These are phyloP conservation scores for Diplodus puntazzo DNA, from an alignment of 2,797 vertebrate species.

Conservation along the genomic window DNA sequence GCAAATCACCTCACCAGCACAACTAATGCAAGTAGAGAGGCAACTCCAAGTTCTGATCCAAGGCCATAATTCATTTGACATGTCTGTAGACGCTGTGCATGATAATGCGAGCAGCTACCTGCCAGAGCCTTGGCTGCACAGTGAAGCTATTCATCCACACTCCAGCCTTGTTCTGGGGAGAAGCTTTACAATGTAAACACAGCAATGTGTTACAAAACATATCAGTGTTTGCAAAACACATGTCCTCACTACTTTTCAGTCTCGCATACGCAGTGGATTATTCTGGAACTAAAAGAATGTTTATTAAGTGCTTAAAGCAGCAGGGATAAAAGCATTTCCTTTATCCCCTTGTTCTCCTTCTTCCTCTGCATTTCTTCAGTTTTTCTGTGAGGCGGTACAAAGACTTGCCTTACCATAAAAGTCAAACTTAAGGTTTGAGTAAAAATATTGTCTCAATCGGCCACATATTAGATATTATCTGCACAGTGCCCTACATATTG, in stretches of 20 bases:
- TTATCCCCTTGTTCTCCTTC: not conserved
- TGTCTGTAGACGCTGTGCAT: constrained; percentile 63
- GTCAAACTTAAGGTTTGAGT: not conserved
- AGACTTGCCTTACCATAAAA: not conserved
- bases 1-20: constrained; percentile 39
- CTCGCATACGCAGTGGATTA: constrained; percentile 17
- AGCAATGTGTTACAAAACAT: constrained; percentile 72
- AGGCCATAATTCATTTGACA: constrained; percentile 67
- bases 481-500: not conserved
- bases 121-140: constrained; percentile 73
- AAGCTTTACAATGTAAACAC: constrained; percentile 77
- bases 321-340: constrained; percentile 8
- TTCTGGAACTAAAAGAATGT: not conserved
- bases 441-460: not conserved
- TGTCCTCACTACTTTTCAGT: constrained; percentile 15
- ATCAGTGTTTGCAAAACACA: constrained; percentile 70
- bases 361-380: constrained; percentile 3
- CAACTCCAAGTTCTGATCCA: constrained; percentile 41
- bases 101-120: constrained; percentile 69
- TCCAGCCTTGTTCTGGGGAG: constrained; percentile 59
- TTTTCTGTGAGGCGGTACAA: not conserved
- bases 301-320: constrained; percentile 21
- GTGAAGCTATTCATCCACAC: constrained; percentile 76
- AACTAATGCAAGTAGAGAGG: constrained; percentile 35
- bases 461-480: not conserved